Evolutionary conservation across 2,113 vertebrate genomes (phyloP), one percentile per base, ranked within the genome.

Genomic region (Platanista minor): DNA sequence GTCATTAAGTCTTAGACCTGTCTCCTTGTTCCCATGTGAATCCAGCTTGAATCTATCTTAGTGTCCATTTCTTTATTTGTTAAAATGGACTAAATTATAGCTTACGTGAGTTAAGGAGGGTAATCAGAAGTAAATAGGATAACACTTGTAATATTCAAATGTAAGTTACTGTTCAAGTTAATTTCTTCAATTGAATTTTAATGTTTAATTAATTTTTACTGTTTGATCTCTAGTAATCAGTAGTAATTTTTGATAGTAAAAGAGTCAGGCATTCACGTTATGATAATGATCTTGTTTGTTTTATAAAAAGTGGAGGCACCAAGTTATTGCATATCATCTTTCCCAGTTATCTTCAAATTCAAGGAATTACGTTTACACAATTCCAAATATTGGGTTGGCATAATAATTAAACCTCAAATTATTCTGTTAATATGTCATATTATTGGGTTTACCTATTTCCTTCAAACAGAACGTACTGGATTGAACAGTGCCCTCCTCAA

Each of bases 351-450:
- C 23, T 94, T 59, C n/a, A 27, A n/a, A 43, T 62, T 95, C 36
- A 49, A 95, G 27, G 36, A 92, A 43, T 1, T 83, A 20, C 20
- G 74, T 6, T 69, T 31, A 41, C 10, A 87, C 43, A 27, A 46
- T 67, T 61, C 31, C 59, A 64, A 54, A 80, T 62, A 39, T 8
- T 27, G 3, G 6, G 1, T 23, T 62, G 54, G n/a, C 3, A 6
- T 52, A 87, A 77, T 36, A 95, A 54, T n/a, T 92, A 23, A 96
- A 39, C 0, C 61, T 91, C 31, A 91, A 74, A 87, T 25, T 84
- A 61, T 31, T 64, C 8, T 31, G 11, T 84, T 88, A 94, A 59
- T 75, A 88, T 49, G 31, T 64, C 20, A 9, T 62, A 78, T 90
- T 71, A 67, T 84, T 39, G 54, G 36, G 0, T 21, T 97, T 87